Evolutionary conservation across 2,797 vertebrate genomes (phyloP), one percentile per base, ranked within the genome.

Genomic region (Poecilia gillii): DNA sequence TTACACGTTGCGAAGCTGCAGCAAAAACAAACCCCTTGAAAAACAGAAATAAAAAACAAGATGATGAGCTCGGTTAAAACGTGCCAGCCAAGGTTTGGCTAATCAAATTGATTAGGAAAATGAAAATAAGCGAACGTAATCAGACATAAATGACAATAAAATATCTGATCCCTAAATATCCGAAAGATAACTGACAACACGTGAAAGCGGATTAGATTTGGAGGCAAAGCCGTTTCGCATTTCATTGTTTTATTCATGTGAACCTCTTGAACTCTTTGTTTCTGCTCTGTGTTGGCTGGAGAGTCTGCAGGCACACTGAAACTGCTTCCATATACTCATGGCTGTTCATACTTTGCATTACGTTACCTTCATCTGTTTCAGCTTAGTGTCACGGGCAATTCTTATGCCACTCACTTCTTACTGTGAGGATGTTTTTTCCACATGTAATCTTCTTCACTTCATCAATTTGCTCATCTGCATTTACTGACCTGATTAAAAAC

Each of bases 331-430:
- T 47, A 77, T 43, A 79, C 45, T 51, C 8, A 64, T 47, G 49
- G 25, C 31, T 57, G 77, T 73, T 59, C 76, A 47, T 73, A 51
- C 47, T 43, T 45, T 68, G 28, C 73, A 53, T 33, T 59, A 23
- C 66, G 78, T n/a, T 23, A 46, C 57, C 72, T 66, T 85, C 85
- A 89, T 90, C 85, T 92, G 90, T 81, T 87, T 90, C 75, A 76
- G 66, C 81, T 93, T 84, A 77, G 79, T 46, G 68, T 72, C 62
- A 66, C 0, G 8, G 43, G 18, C 47, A 51, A 49, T 59, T n/a
- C 20, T 66, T 76, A 18, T 68, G 59, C 57, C 68, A 78, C 72
- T 77, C 72, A 45, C 68, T 70, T 81, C 46, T 78, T 73, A 75
- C 73, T 43, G 11, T 13, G 16, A 78, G 55, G 33, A 45, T 57